phyloP scores from a whole-genome alignment of 2,797 vertebrate genomes.

The Euthynnus affinis region DNA sequence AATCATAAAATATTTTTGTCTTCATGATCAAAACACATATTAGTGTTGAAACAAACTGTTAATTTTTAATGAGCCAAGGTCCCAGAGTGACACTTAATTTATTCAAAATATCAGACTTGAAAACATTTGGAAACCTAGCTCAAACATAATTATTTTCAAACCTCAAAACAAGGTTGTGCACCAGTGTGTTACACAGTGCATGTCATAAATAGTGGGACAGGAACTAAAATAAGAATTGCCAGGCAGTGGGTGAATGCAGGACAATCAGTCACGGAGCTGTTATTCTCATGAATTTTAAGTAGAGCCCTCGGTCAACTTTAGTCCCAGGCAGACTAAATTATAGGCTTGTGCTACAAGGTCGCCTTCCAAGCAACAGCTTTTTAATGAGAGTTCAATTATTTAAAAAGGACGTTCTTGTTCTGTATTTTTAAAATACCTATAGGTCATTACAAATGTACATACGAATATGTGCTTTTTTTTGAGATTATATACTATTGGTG shows the following conservation, averaged over 20 bases:
- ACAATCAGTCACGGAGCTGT: constrained; percentile 14
- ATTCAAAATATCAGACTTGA: constrained; percentile 15
- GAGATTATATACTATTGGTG: not conserved
- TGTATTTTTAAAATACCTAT: not conserved
- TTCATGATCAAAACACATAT: constrained; percentile 8
- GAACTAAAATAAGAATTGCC: not conserved
- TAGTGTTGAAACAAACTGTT: constrained; percentile 1
- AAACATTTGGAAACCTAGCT: not conserved
- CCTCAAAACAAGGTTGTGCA: constrained; percentile 11
- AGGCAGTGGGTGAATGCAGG: not conserved
- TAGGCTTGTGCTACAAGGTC: not conserved
- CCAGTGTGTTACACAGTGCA: constrained; percentile 7
- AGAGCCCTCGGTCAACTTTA: constrained; percentile 21
- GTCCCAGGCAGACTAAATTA: not conserved
- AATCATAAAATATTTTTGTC: too few species aligned
- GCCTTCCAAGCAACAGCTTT: not conserved
- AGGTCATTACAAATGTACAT: not conserved
- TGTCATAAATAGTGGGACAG: constrained; percentile 23
- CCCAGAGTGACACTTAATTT: not conserved
- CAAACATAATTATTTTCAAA: constrained; percentile 4
- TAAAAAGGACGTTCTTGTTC: constrained; percentile 7
- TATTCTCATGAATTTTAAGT: constrained; percentile 45
- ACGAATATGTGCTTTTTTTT: not conserved
- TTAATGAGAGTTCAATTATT: not conserved
- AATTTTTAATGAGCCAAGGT: constrained; percentile 27